Base-by-base conservation (phyloP, 2,888 invertebrate genomes). In the Rhabditoides inermis region DNA sequence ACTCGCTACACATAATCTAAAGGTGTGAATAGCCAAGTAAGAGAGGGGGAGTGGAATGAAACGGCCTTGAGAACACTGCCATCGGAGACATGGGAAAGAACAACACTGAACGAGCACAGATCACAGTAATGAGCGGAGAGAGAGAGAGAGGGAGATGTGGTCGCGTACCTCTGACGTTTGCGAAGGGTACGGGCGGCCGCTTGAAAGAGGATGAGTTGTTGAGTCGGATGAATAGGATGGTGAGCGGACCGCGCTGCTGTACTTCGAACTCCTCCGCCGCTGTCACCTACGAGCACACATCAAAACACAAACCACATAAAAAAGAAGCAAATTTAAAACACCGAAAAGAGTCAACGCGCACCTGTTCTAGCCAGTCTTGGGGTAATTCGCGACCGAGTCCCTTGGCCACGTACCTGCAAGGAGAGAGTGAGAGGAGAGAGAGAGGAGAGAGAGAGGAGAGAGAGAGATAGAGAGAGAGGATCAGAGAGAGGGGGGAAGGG, bases 241-340 rank as follows among this genome's bases (percentile, higher is more conserved):
- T 67, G 51, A 67, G 56, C 1, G 67, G 67, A 22, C 67, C 67
- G 18, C 67, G 53, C 2, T 60, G 60, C 39, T 60, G 62, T 12
- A 63, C 60, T 42, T 67, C 66, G 45, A 68, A 68, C 40, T 68
- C 68, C 36, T 68, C 68, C 10, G 65, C 67, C 2, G 67, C 67
- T 7, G 63, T 61, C 25, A 65, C 55, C 54, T 49, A 20, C 10
- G 37, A 6, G 25, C 2, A 5, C 23, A 41, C 41, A 3, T 32
- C 32, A 3, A 20, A 10, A 7, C 18, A 12, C 6, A 2, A 15
- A n/a, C n/a, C 18, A 1, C 22, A 5, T 36, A 18, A 36, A 35
- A 28, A 26, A 15, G 23, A 20, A n/a, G n/a, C n/a, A n/a, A n/a
- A n/a, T n/a, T n/a, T n/a, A n/a, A n/a, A n/a, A n/a, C n/a, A n/a